These are phyloP conservation scores for Lypha dubia DNA, from an alignment of 2,888 invertebrate species.

Conservation along the genomic window DNA sequence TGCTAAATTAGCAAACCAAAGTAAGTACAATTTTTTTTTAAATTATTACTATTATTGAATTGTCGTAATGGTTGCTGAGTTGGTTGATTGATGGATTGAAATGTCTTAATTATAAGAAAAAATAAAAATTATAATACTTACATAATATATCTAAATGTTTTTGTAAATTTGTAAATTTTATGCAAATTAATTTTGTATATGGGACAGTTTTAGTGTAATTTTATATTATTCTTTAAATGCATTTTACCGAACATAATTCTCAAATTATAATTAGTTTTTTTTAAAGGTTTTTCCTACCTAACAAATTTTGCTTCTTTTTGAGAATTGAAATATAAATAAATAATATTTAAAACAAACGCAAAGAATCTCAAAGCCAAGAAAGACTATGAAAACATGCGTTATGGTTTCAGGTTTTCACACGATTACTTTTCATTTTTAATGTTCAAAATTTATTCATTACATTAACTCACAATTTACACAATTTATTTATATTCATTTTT, in stretches of 20 bases:
- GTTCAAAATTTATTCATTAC: slow-evolving; percentile 54
- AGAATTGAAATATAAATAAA: slow-evolving; percentile 5
- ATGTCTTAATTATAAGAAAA: slow-evolving; percentile 69
- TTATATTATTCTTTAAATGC: slow-evolving; percentile 67
- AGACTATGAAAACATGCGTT: slow-evolving; percentile 47
- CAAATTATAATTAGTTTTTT: slow-evolving; percentile 57
- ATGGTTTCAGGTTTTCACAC: slow-evolving; percentile 50
- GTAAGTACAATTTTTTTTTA: slow-evolving; percentile 81
- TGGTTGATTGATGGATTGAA: slow-evolving; percentile 78
- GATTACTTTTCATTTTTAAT: slow-evolving; percentile 36
- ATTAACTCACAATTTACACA: slow-evolving; percentile 31
- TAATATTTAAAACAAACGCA: slow-evolving; percentile 23
- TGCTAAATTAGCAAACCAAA: slow-evolving; percentile 76
- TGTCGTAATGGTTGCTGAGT: slow-evolving; percentile 83
- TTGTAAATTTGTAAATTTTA: slow-evolving; percentile 73
- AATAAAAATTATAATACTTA: slow-evolving; percentile 45
- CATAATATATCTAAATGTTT: slow-evolving; percentile 74
- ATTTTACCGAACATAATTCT: slow-evolving; percentile 57
- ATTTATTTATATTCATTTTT: neutral
- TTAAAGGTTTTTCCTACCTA: slow-evolving; percentile 41
- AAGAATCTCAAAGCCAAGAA: slow-evolving; percentile 37
- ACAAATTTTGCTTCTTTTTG: slow-evolving; percentile 47
- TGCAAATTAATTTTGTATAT: slow-evolving; percentile 70
- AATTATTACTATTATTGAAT: slow-evolving; percentile 79
- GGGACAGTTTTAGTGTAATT: slow-evolving; percentile 73